Percentiles rank a stretch among this genome's conserved stretches.
phyloP scores from a whole-genome alignment of 2,888 invertebrate species.

The Leucozona laternaria region DNA sequence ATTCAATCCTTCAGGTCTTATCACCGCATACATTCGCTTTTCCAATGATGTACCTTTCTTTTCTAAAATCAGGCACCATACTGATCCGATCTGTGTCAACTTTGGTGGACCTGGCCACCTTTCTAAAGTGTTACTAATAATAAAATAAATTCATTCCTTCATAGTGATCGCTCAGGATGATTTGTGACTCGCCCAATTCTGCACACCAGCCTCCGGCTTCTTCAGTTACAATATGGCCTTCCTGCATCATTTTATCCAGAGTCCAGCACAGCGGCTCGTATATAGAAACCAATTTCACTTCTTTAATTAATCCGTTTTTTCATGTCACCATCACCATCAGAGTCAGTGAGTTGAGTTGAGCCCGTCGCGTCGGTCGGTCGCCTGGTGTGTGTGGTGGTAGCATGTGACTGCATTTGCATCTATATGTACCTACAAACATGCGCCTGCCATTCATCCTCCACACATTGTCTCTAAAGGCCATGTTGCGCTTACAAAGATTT shows the following conservation, averaged over 20 bases:
- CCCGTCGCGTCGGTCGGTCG: too few relatives aligned
- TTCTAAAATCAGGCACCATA: conserved; percentile 55
- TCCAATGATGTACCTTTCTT: conserved; percentile 38
- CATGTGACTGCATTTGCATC: conserved; percentile 49
- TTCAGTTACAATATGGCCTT: neutral
- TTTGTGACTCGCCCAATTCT: conserved; percentile 52
- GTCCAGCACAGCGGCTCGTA: neutral
- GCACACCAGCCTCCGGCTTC: conserved; percentile 48
- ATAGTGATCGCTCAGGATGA: conserved; percentile 64
- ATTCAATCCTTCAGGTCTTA: conserved; percentile 13
- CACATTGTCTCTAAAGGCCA: conserved; percentile 64
- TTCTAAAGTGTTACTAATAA: conserved; percentile 72
- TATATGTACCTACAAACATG: neutral
- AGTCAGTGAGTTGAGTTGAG: conserved; percentile 37
- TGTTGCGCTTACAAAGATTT: conserved; percentile 50
- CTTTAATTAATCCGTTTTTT: conserved; percentile 75
- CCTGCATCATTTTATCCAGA: neutral
- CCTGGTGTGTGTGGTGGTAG: conserved; percentile 24
- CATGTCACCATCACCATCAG: conserved; percentile 66
- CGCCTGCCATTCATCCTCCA: conserved; percentile 56
- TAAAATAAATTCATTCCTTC: conserved; percentile 66
- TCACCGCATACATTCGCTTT: conserved; percentile 55
- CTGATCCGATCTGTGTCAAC: conserved; percentile 51
- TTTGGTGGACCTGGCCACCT: conserved; percentile 49
- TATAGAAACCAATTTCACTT: conserved; percentile 67